Conservation (phyloP, 2,113 vertebrate genomes). For the Sceloporus tristichus region DNA sequence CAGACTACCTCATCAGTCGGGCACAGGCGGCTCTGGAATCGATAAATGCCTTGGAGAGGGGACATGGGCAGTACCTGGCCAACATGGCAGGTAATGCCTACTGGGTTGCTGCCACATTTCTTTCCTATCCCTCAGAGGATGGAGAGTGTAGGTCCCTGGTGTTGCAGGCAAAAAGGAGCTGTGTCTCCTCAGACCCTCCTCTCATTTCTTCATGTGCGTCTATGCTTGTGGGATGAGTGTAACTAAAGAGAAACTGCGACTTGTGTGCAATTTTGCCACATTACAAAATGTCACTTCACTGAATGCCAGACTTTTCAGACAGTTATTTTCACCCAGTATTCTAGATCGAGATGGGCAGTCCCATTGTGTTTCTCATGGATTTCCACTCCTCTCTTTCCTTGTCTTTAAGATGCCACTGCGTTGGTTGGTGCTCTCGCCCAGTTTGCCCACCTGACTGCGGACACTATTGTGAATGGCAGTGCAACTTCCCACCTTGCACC, state of each 20-base stretch:
- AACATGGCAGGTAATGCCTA: constrained; percentile 83
- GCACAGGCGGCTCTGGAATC: constrained; percentile 87
- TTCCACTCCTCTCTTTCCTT: not conserved
- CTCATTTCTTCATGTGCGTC: no score
- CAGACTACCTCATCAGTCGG: constrained; percentile 94
- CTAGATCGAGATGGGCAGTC: not conserved
- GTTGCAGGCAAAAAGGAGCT: rapidly evolving
- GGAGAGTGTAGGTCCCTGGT: no score
- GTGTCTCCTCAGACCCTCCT: rapidly evolving
- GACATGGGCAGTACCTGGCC: constrained; percentile 85
- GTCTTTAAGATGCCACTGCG: constrained; percentile 82
- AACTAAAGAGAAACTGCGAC: no score
- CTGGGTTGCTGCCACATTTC: not conserved
- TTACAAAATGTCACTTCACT: not conserved
- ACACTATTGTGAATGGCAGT: constrained; percentile 90
- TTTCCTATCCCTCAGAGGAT: not conserved
- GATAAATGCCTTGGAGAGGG: constrained; percentile 82
- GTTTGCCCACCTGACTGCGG: constrained; percentile 89
- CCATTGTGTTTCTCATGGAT: not conserved
- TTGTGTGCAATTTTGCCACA: no score
- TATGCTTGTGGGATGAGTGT: no score
- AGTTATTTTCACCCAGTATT: not conserved
- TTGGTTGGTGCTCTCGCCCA: constrained; percentile 90
- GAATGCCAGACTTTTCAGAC: not conserved
- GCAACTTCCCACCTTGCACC: constrained; percentile 94